These are phyloP conservation scores for Ifrita kowaldi DNA, from an alignment of 2,113 vertebrate species.

Conservation along the genomic window DNA sequence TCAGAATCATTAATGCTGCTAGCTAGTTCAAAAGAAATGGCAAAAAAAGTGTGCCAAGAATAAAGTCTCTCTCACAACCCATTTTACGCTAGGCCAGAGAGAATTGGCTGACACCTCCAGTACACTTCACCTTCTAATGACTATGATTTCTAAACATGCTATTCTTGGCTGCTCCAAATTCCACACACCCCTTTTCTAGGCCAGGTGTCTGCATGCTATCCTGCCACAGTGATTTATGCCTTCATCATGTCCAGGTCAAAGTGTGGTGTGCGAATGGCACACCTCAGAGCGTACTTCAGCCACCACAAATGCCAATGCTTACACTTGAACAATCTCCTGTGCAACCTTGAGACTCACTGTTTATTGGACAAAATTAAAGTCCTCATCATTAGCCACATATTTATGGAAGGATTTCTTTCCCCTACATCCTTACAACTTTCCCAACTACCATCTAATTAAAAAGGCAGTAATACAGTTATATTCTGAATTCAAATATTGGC, in stretches of 20 bases:
- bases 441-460: neutral
- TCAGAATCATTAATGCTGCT: neutral
- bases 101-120: neutral
- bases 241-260: neutral
- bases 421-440: neutral
- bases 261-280: neutral
- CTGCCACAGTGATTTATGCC: conserved; percentile 18
- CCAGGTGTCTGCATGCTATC: neutral
- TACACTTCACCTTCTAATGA: neutral
- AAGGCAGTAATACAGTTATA: neutral
- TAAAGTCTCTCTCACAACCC: neutral
- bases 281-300: neutral
- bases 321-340: neutral
- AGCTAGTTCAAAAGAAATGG: neutral
- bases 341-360: neutral
- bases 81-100: neutral
- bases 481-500: neutral
- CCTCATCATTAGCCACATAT: neutral
- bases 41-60: neutral
- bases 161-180: neutral
- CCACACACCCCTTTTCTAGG: neutral
- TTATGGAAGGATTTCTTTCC: neutral
- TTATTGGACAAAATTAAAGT: neutral
- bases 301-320: neutral
- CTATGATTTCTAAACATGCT: neutral